A percentile compares a stretch with the other conserved stretches of the same genome.
Conservation (phyloP, 2,888 invertebrate species). For the Hetaerina titia region DNA sequence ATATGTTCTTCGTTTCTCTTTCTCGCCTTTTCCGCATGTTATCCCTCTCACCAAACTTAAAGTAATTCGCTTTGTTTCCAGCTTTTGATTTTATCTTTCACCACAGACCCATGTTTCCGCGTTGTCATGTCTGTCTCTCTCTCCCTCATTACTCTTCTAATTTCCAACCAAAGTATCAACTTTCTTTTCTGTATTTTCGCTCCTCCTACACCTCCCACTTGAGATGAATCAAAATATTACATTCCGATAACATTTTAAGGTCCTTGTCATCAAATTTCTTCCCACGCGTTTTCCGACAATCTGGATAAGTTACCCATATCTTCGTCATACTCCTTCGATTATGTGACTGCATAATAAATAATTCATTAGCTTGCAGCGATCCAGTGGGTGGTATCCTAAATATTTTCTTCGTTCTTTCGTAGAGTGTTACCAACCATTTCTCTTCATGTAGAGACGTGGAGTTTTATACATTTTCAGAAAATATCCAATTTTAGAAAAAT, state of each 20-base stretch:
- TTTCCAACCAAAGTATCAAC: background rate
- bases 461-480: no score
- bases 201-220: background rate
- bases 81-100: background rate
- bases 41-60: background rate
- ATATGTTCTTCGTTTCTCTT: background rate
- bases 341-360: no score
- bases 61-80: background rate
- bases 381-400: no score
- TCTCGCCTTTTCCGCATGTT: background rate
- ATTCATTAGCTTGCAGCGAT: no score
- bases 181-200: background rate
- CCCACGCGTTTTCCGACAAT: no score
- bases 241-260: background rate
- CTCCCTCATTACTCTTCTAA: background rate
- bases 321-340: no score
- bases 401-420: no score
- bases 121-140: background rate
- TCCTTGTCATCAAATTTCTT: background rate
- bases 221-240: background rate
- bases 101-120: background rate
- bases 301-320: no score
- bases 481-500: no score
- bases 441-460: no score
- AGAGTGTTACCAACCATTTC: no score